A percentile compares a stretch with the other conserved stretches of the same genome.
Evolutionary conservation across 2,888 invertebrate species (phyloP).

Genomic region (Chelonus formosanus): DNA sequence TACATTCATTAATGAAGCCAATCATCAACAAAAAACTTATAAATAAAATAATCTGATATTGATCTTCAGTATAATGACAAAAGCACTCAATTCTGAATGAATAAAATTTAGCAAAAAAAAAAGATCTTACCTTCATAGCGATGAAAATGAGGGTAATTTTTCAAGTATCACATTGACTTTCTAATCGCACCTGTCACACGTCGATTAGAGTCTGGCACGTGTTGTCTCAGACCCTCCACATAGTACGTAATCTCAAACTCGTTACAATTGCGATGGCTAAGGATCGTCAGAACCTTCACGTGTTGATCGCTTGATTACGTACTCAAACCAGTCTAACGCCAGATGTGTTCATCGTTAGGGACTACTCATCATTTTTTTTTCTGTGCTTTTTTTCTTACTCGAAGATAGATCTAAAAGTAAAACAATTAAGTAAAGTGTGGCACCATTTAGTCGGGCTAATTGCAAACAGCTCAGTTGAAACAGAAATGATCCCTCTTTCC

Average conservation of each 20-base stretch:
- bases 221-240: slow-evolving; percentile 3
- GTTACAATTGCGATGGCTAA: slow-evolving; percentile 9
- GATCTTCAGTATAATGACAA: too few relatives aligned
- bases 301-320: slow-evolving; percentile 36
- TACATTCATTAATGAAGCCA: too few relatives aligned
- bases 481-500: slow-evolving; percentile 24
- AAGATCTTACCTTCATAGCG: too few relatives aligned
- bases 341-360: slow-evolving; percentile 46
- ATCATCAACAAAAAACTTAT: too few relatives aligned
- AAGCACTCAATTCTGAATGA: too few relatives aligned
- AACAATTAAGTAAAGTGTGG: slow-evolving; percentile 57
- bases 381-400: slow-evolving; percentile 19
- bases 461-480: slow-evolving; percentile 42
- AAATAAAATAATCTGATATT: too few relatives aligned
- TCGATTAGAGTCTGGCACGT: slow-evolving; percentile 11
- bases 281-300: not conserved
- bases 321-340: slow-evolving; percentile 33
- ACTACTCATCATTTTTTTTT: slow-evolving; percentile 35
- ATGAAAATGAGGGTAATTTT: not conserved
- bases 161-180: slow-evolving; percentile 8
- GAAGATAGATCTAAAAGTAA: slow-evolving; percentile 25
- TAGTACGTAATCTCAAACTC: slow-evolving; percentile 14
- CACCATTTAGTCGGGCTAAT: slow-evolving; percentile 57
- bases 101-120: too few relatives aligned
- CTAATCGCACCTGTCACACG: slow-evolving; percentile 33